These are phyloP conservation scores for Bambusicola thoracicus DNA, from an alignment of 2,113 vertebrate species.

Conservation along the genomic window DNA sequence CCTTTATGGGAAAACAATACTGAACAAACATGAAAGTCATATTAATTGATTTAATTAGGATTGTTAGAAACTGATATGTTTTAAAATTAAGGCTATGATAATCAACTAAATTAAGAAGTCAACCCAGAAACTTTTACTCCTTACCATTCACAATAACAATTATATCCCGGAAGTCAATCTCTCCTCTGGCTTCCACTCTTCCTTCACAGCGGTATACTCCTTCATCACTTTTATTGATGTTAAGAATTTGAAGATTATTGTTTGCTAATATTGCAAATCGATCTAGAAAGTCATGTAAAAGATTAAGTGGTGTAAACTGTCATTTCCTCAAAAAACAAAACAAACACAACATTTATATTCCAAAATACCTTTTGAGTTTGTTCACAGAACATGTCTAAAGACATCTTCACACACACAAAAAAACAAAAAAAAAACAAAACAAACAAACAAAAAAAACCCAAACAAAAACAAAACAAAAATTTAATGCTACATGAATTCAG, in stretches of 20 bases:
- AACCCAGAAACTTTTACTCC: conserved; percentile 28
- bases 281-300: conserved; percentile 76
- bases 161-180: conserved; percentile 97
- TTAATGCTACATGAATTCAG: not conserved
- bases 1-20: not conserved
- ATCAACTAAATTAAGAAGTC: not conserved
- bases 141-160: conserved; percentile 95
- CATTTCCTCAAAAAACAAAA: not conserved
- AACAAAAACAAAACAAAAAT: no score
- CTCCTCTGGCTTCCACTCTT: conserved; percentile 94
- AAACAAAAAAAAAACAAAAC: no score
- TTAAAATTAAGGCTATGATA: not conserved
- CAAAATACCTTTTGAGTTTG: not conserved
- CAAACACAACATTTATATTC: not conserved
- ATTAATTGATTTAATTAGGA: not conserved
- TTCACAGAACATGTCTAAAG: not conserved
- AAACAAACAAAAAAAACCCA: no score
- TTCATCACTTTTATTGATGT: conserved; percentile 95
- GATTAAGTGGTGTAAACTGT: not conserved
- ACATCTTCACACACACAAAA: not conserved
- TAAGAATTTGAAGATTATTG: conserved; percentile 95
- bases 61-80: not conserved
- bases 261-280: conserved; percentile 89
- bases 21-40: not conserved
- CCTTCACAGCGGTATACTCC: conserved; percentile 97